Conservation (phyloP, 2,888 invertebrate genomes). For the Dorcus hopei region DNA sequence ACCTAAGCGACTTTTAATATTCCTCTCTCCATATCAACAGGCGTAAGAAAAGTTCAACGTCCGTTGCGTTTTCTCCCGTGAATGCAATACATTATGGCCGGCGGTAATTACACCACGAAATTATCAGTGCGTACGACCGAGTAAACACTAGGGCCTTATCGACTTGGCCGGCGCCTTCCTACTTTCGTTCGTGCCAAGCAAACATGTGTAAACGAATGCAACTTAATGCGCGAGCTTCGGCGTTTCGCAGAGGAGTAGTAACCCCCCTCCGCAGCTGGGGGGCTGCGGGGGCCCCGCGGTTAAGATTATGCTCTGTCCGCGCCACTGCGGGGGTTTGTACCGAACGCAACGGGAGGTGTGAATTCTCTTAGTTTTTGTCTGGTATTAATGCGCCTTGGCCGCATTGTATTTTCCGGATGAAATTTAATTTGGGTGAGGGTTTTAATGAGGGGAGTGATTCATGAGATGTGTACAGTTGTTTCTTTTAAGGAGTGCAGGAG, state of each 20-base stretch:
- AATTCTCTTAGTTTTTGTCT: slow-evolving; percentile 25
- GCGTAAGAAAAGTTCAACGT: too few relatives aligned
- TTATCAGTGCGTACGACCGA: too few relatives aligned
- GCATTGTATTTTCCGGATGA: slow-evolving; percentile 5
- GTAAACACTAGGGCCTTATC: too few relatives aligned
- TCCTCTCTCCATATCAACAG: too few relatives aligned
- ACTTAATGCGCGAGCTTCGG: not conserved
- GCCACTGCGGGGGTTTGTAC: slow-evolving; percentile 20
- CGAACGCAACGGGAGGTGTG: slow-evolving; percentile 29
- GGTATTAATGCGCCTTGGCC: slow-evolving; percentile 13
- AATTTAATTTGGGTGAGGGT: slow-evolving; percentile 15
- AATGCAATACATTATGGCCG: too few relatives aligned
- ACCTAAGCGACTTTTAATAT: too few relatives aligned
- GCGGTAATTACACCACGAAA: too few relatives aligned
- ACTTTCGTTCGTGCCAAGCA: too few relatives aligned
- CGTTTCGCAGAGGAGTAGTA: slow-evolving; percentile 13
- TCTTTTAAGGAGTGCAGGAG: too few relatives aligned
- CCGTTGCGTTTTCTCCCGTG: too few relatives aligned
- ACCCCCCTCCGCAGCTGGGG: slow-evolving; percentile 14
- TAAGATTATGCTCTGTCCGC: slow-evolving; percentile 28
- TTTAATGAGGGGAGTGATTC: slow-evolving; percentile 16
- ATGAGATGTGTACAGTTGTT: slow-evolving; percentile 2
- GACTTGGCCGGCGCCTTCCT: too few relatives aligned
- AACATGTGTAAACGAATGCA: too few relatives aligned
- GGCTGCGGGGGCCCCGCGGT: slow-evolving; percentile 9